Percentiles rank a stretch among this genome's conserved stretches.
These are phyloP conservation scores for Muntiacus reevesi DNA, from an alignment of 2,113 vertebrate genomes.

Conservation along the genomic window DNA sequence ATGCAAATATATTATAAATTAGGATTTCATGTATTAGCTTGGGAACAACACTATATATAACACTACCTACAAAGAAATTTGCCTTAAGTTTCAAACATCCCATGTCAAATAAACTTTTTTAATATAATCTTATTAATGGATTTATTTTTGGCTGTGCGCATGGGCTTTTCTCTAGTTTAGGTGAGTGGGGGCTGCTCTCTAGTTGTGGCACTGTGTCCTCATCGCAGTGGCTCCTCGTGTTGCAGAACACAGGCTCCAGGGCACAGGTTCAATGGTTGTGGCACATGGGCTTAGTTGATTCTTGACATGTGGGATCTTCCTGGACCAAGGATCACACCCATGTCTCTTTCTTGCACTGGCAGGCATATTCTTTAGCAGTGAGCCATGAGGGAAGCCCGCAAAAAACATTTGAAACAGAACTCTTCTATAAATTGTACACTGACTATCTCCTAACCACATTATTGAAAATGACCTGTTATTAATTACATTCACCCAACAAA, in stretches of 20 bases:
- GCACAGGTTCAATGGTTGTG: not conserved
- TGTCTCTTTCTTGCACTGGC: not conserved
- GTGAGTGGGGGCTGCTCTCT: not conserved
- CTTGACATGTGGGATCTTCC: not conserved
- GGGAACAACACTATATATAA: not conserved
- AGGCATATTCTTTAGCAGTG: not conserved
- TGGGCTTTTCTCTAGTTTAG: not conserved
- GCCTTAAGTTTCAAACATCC: not conserved
- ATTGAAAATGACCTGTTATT: not conserved
- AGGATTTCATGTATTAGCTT: conserved; percentile 2
- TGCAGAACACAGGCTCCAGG: not conserved
- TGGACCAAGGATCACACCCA: not conserved
- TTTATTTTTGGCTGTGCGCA: not conserved
- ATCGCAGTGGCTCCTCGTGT: not conserved
- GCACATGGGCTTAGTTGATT: not conserved
- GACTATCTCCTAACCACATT: not conserved
- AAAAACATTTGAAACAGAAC: not conserved
- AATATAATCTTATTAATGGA: not conserved
- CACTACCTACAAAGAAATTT: not conserved
- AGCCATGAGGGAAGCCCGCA: not conserved
- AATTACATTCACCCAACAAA: not conserved
- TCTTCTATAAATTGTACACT: not conserved
- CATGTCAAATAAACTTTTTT: not conserved
- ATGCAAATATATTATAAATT: not conserved
- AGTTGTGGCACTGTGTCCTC: not conserved